Evolutionary conservation across 2,888 invertebrate genomes (phyloP).

Genomic region (Crepidodera aurea): DNA sequence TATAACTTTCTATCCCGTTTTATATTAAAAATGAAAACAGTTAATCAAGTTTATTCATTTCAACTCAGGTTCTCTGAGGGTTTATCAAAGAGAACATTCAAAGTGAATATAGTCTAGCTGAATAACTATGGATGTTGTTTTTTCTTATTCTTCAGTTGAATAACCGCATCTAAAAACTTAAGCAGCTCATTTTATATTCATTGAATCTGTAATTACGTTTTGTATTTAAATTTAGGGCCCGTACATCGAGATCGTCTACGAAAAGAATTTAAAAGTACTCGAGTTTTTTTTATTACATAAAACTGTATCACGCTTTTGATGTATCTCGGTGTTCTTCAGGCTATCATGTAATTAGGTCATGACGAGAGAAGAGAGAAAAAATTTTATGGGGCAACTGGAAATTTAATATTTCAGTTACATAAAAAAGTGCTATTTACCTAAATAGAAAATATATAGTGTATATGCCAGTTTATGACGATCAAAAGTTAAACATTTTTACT

Average conservation of each 20-base stretch:
- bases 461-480: no score
- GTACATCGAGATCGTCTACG: constrained; percentile 2
- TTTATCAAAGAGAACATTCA: constrained; percentile 11
- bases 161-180: constrained; percentile 30
- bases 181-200: constrained; percentile 33
- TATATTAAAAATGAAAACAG: constrained; percentile 3
- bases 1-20: neutral
- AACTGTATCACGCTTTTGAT: no score
- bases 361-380: no score
- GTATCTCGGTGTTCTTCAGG: no score
- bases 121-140: constrained; percentile 18
- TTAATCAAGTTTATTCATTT: constrained; percentile 2
- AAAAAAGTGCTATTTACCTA: no score
- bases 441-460: no score
- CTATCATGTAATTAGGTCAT: no score
- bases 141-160: constrained; percentile 28
- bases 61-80: neutral
- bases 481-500: no score
- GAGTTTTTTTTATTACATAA: neutral
- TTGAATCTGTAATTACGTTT: constrained; percentile 32
- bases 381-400: no score
- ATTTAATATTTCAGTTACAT: no score
- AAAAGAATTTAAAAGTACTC: constrained; percentile 7
- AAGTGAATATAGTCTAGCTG: constrained; percentile 8
- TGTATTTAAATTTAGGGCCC: constrained; percentile 30